Percentiles rank a stretch among this genome's conserved stretches.
These are phyloP conservation scores for Ophioderma brevispina DNA, from an alignment of 35 echinoderm and acorn worm species.

Conservation along the genomic window DNA sequence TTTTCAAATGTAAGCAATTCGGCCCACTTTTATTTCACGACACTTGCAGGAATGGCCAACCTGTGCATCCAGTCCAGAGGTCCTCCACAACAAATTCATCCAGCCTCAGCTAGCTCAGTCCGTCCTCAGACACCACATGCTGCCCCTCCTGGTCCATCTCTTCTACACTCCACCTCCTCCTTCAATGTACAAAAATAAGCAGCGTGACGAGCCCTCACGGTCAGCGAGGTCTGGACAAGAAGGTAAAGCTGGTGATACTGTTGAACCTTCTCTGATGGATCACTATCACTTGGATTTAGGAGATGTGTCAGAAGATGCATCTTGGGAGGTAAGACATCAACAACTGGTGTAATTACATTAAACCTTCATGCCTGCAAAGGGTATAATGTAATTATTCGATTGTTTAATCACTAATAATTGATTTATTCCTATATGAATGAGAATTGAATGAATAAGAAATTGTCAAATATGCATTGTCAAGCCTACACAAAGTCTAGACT, in stretches of 20 bases:
- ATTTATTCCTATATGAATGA: too few species aligned
- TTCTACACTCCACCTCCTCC: background rate
- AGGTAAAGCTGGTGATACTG: background rate
- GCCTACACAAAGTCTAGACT: too few species aligned
- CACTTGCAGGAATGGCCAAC: constrained; percentile 37
- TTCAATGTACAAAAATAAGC: too few species aligned
- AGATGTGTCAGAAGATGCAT: constrained; percentile 86
- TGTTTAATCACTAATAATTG: too few species aligned
- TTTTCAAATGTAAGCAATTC: too few species aligned
- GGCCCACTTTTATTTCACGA: too few species aligned
- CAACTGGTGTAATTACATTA: too few species aligned
- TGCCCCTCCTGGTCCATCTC: background rate
- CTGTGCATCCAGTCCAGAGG: background rate
- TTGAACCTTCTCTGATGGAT: constrained; percentile 16
- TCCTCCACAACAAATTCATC: background rate
- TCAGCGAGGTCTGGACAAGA: background rate
- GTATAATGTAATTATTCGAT: too few species aligned
- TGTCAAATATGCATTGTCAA: too few species aligned
- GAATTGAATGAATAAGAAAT: too few species aligned
- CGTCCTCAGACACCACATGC: background rate
- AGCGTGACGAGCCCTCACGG: too few species aligned
- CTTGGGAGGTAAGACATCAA: constrained; percentile 96
- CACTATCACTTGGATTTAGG: constrained; percentile 88
- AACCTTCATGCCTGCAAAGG: too few species aligned
- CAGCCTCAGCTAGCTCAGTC: background rate